These are phyloP conservation scores for Lamellibrachia columna DNA, from an alignment of 2,888 invertebrate genomes.

Conservation along the genomic window DNA sequence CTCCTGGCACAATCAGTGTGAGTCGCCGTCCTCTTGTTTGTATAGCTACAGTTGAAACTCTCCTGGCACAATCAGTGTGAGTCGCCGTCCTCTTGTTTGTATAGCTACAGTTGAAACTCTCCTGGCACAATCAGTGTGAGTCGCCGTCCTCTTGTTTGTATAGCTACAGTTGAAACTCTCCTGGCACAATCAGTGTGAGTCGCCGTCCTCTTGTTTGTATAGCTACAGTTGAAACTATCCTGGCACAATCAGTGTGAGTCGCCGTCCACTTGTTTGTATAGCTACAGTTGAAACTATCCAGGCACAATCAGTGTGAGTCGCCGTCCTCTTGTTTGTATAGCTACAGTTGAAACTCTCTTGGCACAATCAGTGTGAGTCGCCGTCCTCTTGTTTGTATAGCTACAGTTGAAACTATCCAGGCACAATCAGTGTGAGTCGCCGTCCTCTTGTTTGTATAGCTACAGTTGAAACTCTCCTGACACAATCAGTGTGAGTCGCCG, in stretches of 20 bases:
- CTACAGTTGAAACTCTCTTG: background rate
- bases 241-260: constrained; percentile 39
- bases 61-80: constrained; percentile 37
- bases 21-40: constrained; percentile 22
- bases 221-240: background rate
- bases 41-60: background rate
- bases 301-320: constrained; percentile 39
- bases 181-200: constrained; percentile 39
- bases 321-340: background rate
- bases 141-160: background rate
- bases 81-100: constrained; percentile 7
- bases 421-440: constrained; percentile 39
- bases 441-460: background rate
- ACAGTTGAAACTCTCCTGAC: background rate
- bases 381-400: background rate
- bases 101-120: background rate
- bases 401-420: background rate
- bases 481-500: constrained; percentile 39
- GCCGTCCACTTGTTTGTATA: background rate
- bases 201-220: background rate
- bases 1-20: constrained; percentile 37
- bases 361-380: constrained; percentile 39
- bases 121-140: constrained; percentile 39
- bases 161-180: background rate
- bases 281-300: background rate